Evolutionary conservation across 1,140 invertebrate genomes (phyloP), one percentile per base, ranked within the genome.

Genomic region (Ditylenchus dipsaci): DNA sequence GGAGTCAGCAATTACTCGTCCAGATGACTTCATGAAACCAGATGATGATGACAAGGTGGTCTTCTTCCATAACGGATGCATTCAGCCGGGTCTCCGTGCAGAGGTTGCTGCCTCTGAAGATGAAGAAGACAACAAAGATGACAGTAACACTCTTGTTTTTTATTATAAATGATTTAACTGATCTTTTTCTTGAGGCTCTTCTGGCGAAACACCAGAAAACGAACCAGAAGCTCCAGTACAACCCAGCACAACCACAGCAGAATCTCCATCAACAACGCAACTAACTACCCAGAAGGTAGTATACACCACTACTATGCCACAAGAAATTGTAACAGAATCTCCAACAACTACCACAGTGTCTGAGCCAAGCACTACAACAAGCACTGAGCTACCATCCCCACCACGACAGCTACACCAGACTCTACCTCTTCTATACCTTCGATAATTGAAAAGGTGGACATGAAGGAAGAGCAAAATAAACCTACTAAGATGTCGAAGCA

Each of bases 21-120:
- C 78, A 0, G 71, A 74, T 27, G 74, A 73, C 53, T 78, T 78
- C 42, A 49, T 53, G 27, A 49, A 62, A 8, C 71, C 69, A 0
- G 77, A 78, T 21, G 77, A 80, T 58, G 69, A 72, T 23, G 71
- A 81, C 53, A 76, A 71, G 59, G 81, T 82, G 13, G 70, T 81
- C 45, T 81, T 83, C 62, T 68, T 81, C 57, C 72, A 81, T 21
- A 81, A 81, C 62, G 79, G 70, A 15, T 81, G 79, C 47, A 33
- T 63, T 62, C 30, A 27, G 26, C 66, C 9, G 19, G 62, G 27
- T 43, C 1, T 56, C 17, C 63, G 23, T 17, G 13, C n/a, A 19
- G 63, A 65, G 63, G 65, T 66, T 61, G 27, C 59, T 67, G 65
- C 65, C n/a, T 65, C 17, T 33, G 30, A 66, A 29, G 65, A 58